Evolutionary conservation across 2,888 invertebrate species (phyloP), one percentile per base, ranked within the genome.

Genomic region (Ptychoptera contaminata): DNA sequence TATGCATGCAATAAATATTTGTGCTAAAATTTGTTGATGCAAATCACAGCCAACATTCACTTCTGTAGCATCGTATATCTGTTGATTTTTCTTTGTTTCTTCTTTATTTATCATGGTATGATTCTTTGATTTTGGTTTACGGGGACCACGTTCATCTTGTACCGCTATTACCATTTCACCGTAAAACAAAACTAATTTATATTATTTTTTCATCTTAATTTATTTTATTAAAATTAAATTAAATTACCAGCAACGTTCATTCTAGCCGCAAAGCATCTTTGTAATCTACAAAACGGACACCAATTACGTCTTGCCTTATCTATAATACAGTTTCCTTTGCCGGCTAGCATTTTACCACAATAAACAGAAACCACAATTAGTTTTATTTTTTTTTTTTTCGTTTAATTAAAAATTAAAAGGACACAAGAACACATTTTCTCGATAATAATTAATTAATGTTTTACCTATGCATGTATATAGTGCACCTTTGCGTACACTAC

Each of bases 221-320:
- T 2, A 7, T 12, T 12, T 8, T 40, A 16, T 8, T 3, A 7
- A 38, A 38, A 38, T 2, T 36, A 12, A n/a, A 32, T 36, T 45
- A 45, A 34, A 44, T 58, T 60, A 83, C 83, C 82, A 55, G 77
- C 65, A 2, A 75, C 73, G 56, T 87, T 86, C 88, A 88, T 88
- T 50, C 75, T 72, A 39, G 81, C 81, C 1, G 72, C 62, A 50
- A 85, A 75, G 56, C 88, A 90, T 54, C 81, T 79, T 56, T 80
- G 77, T 12, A 88, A 68, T 34, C 88, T 71, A 57, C 88, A 90
- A 55, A 77, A 79, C 0, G 88, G 86, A 61, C 88, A 90, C 88
- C 87, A 88, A 63, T 90, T 90, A 49, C 88, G 65, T 42, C 86
- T 67, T 0, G 82, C 77, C 64, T 85, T 86, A 63, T 90, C 87